These are phyloP conservation scores for Pristionchus japonicus DNA, from an alignment of 2,888 invertebrate species.

Conservation along the genomic window DNA sequence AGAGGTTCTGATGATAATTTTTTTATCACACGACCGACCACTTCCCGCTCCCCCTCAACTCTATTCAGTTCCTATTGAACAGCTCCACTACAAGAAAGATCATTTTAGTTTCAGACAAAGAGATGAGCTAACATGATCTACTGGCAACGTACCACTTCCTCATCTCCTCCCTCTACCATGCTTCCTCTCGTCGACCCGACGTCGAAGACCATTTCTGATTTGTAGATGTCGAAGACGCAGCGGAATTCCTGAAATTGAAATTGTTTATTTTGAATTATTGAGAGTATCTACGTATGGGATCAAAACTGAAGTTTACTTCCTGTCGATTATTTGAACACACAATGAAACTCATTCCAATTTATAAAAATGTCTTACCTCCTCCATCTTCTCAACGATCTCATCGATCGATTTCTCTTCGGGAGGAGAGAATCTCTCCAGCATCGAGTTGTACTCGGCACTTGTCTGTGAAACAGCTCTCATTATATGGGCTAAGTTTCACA, in stretches of 20 bases:
- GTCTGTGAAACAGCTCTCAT: background rate
- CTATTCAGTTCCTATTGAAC: too few species aligned
- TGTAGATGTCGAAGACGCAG: conserved; percentile 18
- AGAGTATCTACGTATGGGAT: too few species aligned
- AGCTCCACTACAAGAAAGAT: too few species aligned
- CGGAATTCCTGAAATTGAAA: conserved; percentile 31
- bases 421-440: conserved; percentile 48
- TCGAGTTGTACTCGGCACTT: conserved; percentile 44
- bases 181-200: conserved; percentile 14
- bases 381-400: conserved; percentile 46
- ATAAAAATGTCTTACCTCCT: background rate
- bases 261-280: too few species aligned
- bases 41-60: too few species aligned
- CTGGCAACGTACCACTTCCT: conserved; percentile 41
- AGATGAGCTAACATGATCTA: too few species aligned
- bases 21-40: too few species aligned
- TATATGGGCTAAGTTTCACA: background rate
- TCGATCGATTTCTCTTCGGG: conserved; percentile 49
- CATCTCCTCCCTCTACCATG: background rate
- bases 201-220: conserved; percentile 31
- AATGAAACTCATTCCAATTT: background rate
- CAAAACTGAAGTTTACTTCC: too few species aligned
- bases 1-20: background rate
- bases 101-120: too few species aligned
- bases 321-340: too few species aligned